Base-by-base conservation (phyloP, 1,140 invertebrate genomes). In the Drosophila elegans region DNA sequence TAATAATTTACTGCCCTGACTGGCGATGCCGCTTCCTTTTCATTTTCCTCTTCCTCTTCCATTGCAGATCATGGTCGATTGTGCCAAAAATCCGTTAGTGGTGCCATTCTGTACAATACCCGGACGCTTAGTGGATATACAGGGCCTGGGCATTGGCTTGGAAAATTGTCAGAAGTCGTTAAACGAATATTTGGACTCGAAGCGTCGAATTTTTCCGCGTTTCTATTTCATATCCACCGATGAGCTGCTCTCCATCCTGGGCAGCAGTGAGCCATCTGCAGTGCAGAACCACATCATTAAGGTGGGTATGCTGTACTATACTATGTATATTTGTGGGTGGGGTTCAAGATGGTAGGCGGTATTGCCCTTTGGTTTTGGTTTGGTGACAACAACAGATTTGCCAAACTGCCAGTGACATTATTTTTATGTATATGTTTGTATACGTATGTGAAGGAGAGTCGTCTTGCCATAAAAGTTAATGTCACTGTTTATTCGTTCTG, bases 191-290 rank as follows among this genome's bases (percentile, higher is more conserved):
- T 93, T 98, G 52, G 97, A 97, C 86, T 95, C 95, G 1, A 98
- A 98, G 93, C 93, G 97, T 68, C 95, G 96, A 66, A 94, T 97
- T 54, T 98, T 98, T 91, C 97, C 97, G 34, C 92, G 98, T 78
- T 98, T 98, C 93, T 98, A 96, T 93, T 98, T 98, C 91, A 96
- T 98, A 74, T 98, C 97, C 6, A 97, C 98, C 66, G 97, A 98
- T 90, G 98, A 98, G 93, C 91, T 98, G 56, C 93, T 98, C 10
- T 96, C 96, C 36, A 97, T 98, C 78, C 93, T 98, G n/a, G 97
- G 97, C 29, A 97, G 95, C 81, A 96, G 95, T 78, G 95, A 97
- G 64, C 95, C 95, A 16, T 93, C 93, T 52, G 96, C 95, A 88
- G 96, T 98, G 12, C 97, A 98, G 93, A 96, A 97, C 84, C 96